These are phyloP conservation scores for Volucella zonaria DNA, from an alignment of 2,888 invertebrate genomes.

Conservation along the genomic window DNA sequence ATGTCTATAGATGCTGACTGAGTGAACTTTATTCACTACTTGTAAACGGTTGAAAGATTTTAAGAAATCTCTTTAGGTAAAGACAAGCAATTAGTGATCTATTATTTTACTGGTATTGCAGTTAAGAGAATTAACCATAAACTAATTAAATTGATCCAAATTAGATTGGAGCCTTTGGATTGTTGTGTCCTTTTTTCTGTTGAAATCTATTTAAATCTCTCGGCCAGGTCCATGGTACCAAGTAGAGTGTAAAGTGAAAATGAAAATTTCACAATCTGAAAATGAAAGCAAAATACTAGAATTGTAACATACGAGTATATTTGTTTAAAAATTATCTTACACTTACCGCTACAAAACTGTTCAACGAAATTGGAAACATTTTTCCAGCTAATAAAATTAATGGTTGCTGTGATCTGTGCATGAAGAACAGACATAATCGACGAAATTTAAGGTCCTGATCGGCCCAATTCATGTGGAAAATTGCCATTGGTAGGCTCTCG, in stretches of 20 bases:
- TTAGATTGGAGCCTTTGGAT: too few relatives aligned
- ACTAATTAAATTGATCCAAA: too few relatives aligned
- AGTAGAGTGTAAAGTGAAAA: constrained; percentile 57
- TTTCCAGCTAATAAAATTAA: constrained; percentile 75
- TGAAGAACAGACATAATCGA: constrained; percentile 71
- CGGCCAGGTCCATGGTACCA: constrained; percentile 51
- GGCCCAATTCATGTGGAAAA: constrained; percentile 74
- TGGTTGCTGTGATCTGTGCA: constrained; percentile 72
- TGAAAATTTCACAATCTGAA: constrained; percentile 67
- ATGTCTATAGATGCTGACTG: too few relatives aligned
- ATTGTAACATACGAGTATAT: too few relatives aligned
- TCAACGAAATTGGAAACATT: constrained; percentile 76
- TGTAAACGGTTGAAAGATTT: too few relatives aligned
- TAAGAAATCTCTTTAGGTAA: too few relatives aligned
- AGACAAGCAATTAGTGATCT: too few relatives aligned
- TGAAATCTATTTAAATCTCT: not conserved
- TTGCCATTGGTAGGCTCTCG: constrained; percentile 59
- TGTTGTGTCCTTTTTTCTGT: too few relatives aligned
- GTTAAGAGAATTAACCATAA: too few relatives aligned
- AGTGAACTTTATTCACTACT: too few relatives aligned
- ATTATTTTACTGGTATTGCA: too few relatives aligned
- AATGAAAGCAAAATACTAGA: constrained; percentile 9
- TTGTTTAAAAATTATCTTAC: too few relatives aligned
- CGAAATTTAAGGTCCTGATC: constrained; percentile 57
- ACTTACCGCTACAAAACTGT: constrained; percentile 77